Percentiles rank a stretch among this genome's conserved stretches.
Conservation (phyloP, 92 coral and sea anemone species). For the Epizoanthus ramosus region DNA sequence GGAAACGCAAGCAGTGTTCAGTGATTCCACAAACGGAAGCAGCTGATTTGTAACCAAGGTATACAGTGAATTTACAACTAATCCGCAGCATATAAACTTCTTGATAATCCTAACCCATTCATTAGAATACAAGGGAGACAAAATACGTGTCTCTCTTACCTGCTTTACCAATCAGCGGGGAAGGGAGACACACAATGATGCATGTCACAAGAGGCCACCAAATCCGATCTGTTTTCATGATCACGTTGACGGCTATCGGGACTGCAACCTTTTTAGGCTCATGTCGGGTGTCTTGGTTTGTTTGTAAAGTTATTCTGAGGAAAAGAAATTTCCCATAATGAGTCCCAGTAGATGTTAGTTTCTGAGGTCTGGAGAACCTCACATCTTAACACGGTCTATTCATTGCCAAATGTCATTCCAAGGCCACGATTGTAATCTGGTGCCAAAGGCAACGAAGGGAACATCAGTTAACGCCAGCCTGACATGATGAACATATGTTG, state of each 20-base stretch:
- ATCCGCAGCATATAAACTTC: not conserved
- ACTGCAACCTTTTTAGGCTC: not conserved
- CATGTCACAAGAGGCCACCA: slow-evolving; percentile 37
- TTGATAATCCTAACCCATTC: not conserved
- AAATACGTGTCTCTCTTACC: slow-evolving; percentile 30
- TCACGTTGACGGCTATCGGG: slow-evolving; percentile 4
- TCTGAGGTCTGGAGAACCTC: slow-evolving; percentile 18
- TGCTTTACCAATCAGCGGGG: slow-evolving; percentile 21
- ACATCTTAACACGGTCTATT: slow-evolving; percentile 2
- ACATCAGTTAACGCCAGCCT: slow-evolving; percentile 35
- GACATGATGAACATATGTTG: slow-evolving; percentile 31
- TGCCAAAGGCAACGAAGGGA: slow-evolving; percentile 12
- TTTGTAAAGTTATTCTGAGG: not conserved
- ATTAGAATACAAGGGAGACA: not conserved
- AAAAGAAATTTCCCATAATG: slow-evolving; percentile 3
- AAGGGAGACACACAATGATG: slow-evolving; percentile 13
- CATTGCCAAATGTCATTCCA: slow-evolving; percentile 37
- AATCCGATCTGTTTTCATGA: slow-evolving; percentile 39
- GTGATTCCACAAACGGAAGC: not conserved
- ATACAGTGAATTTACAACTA: not conserved
- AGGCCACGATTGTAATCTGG: slow-evolving; percentile 22
- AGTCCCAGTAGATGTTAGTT: not conserved
- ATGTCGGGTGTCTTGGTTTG: slow-evolving; percentile 13
- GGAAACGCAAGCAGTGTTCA: too few relatives aligned
- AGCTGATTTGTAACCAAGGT: not conserved